Evolutionary conservation across 2,888 invertebrate genomes (phyloP).

Genomic region (Atethmia centrago): DNA sequence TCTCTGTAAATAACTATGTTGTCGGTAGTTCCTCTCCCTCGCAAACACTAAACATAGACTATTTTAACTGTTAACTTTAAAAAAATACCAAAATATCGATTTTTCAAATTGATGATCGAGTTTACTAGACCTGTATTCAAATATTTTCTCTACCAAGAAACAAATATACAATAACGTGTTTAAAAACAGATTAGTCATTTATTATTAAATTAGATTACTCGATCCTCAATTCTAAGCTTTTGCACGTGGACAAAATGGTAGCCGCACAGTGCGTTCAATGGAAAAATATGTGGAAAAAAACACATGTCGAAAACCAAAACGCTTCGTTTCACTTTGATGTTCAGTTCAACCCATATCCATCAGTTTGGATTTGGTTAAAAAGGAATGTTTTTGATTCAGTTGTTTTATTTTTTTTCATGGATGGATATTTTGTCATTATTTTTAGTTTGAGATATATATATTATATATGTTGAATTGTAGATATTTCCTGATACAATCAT

Average conservation of each 20-base stretch:
- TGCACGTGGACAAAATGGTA: slow-evolving; percentile 15
- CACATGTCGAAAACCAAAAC: slow-evolving; percentile 39
- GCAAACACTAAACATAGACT: not conserved
- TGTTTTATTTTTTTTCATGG: not conserved
- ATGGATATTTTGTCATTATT: not conserved
- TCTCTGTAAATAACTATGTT: not conserved
- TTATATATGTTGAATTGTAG: too few species aligned
- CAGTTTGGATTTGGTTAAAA: slow-evolving; percentile 27
- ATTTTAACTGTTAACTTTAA: not conserved
- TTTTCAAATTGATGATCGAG: not conserved
- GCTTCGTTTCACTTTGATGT: slow-evolving; percentile 48
- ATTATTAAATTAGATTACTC: not conserved
- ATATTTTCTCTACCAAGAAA: not conserved
- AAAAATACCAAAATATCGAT: not conserved
- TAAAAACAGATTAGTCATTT: not conserved
- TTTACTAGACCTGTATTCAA: not conserved
- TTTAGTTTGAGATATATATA: not conserved
- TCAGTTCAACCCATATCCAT: slow-evolving; percentile 27
- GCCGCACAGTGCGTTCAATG: slow-evolving; percentile 20
- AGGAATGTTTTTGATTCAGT: slow-evolving; percentile 8
- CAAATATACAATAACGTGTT: not conserved
- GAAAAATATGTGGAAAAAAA: slow-evolving; percentile 32
- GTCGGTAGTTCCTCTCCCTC: not conserved
- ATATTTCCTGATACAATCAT: not conserved
- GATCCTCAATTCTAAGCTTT: not conserved